Percentiles rank a stretch among this genome's conserved stretches.
These are phyloP conservation scores for Melanocharis versteri DNA, from an alignment of 2,113 vertebrate species.

Conservation along the genomic window DNA sequence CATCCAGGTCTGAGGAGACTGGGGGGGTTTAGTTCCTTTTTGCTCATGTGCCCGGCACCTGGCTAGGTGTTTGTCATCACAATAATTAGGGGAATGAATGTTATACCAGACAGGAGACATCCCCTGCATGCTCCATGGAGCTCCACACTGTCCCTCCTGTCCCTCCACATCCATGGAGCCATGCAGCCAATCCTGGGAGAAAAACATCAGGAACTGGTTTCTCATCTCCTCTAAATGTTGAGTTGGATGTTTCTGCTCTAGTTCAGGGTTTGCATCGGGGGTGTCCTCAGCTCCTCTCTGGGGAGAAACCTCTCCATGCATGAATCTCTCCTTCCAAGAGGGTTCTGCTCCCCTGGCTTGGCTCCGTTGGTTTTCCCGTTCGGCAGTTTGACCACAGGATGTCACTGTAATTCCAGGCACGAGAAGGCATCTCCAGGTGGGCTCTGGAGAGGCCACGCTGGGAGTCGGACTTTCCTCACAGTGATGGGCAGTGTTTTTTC, in stretches of 20 bases:
- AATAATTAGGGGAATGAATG: rapidly evolving
- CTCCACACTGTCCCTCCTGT: not conserved
- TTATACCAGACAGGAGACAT: not conserved
- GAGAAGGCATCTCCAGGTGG: not conserved
- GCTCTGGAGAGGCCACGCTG: rapidly evolving
- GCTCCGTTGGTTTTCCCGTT: rapidly evolving
- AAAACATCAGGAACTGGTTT: not conserved
- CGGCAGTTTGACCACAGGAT: not conserved
- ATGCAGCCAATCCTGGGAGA: not conserved
- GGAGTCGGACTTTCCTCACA: not conserved
- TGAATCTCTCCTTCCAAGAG: not conserved
- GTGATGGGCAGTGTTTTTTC: not conserved
- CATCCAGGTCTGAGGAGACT: not conserved
- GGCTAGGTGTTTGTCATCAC: not conserved
- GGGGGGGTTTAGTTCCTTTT: not conserved
- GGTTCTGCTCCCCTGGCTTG: rapidly evolving
- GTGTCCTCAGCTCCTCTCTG: not conserved
- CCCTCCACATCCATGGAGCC: not conserved
- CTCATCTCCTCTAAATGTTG: rapidly evolving
- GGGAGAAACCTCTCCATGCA: not conserved
- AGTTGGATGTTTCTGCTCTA: not conserved
- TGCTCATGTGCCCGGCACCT: not conserved
- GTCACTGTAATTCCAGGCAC: conserved; percentile 6
- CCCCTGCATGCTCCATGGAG: rapidly evolving
- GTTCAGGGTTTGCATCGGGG: not conserved